Base-by-base conservation (phyloP, 1,140 invertebrate species). In the Berghia stephanieae region DNA sequence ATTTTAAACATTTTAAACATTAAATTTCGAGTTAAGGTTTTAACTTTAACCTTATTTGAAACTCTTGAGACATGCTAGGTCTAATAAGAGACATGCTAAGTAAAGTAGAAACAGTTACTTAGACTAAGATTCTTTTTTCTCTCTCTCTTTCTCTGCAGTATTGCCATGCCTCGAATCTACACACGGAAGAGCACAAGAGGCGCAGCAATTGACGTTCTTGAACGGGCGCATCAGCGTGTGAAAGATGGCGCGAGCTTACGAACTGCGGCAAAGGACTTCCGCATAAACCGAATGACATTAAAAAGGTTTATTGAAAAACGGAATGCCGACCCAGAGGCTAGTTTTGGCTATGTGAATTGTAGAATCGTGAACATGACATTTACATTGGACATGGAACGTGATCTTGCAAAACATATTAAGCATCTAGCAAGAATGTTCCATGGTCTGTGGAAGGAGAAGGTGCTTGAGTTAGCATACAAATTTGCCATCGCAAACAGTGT, bases 401-500 rank as follows among this genome's bases (percentile, higher is more conserved):
- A 80, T 18, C 46, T 77, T 27, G 68, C 43, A 16, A 16, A 71
- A 18, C 69, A 78, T 57, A 57, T 79, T n/a, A 79, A 78, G 49
- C 31, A 8, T 21, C 31, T 78, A 2, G 24, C 70, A 3, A 24
- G 67, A 2, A 43, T 63, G 42, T 78, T 78, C 40, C 75, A 77
- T 67, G 79, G 79, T 24, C 38, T 80, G 21, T 52, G 55, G 4
- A 24, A 44, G n/a, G 57, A 49, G n/a, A 63, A 70, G 63, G 43
- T 44, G 44, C 57, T 46, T 10, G n/a, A 13, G 13, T 34, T 80
- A 40, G 60, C 52, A 18, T 73, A 63, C 55, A 44, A 46, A 38
- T 83, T 98, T 96, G 92, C 98, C 96, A 91, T 98, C 98, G 76
- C 96, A 96, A 77, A 98, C 93, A 55, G 98, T 96, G 84, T 98